These are phyloP conservation scores for Amphilophus citrinellus DNA, from an alignment of 2,113 vertebrate species.

Conservation along the genomic window DNA sequence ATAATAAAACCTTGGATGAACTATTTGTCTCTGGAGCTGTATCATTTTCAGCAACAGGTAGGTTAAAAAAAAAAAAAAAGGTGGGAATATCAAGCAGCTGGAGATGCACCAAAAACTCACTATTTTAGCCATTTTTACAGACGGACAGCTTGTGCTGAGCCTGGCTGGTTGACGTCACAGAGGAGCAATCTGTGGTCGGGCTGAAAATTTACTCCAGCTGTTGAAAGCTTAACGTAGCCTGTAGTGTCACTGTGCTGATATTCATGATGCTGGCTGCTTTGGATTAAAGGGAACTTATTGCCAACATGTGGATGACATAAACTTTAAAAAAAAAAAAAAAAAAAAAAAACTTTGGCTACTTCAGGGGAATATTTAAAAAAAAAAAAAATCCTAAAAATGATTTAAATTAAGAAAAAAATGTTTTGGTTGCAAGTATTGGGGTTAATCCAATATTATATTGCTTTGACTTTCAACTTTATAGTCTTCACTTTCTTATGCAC, in stretches of 20 bases:
- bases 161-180: conserved; percentile 11
- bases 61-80: neutral
- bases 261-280: conserved; percentile 14
- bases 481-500: neutral
- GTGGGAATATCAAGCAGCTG: conserved; percentile 8
- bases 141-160: neutral
- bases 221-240: neutral
- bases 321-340: neutral
- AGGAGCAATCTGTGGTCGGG: conserved; percentile 14
- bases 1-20: conserved; percentile 72
- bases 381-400: neutral
- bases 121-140: neutral
- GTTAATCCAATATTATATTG: neutral
- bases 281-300: conserved; percentile 39
- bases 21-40: neutral
- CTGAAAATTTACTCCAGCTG: conserved; percentile 14
- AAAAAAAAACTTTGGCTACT: conserved; percentile 36
- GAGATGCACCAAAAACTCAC: neutral
- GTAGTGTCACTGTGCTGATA: conserved; percentile 5
- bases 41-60: neutral
- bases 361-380: neutral
- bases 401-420: neutral
- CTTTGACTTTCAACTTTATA: neutral
- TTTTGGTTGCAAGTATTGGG: conserved; percentile 24
- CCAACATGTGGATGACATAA: neutral